These are phyloP conservation scores for Epinephelus cyanopodus DNA, from an alignment of 2,113 vertebrate genomes.

Conservation along the genomic window DNA sequence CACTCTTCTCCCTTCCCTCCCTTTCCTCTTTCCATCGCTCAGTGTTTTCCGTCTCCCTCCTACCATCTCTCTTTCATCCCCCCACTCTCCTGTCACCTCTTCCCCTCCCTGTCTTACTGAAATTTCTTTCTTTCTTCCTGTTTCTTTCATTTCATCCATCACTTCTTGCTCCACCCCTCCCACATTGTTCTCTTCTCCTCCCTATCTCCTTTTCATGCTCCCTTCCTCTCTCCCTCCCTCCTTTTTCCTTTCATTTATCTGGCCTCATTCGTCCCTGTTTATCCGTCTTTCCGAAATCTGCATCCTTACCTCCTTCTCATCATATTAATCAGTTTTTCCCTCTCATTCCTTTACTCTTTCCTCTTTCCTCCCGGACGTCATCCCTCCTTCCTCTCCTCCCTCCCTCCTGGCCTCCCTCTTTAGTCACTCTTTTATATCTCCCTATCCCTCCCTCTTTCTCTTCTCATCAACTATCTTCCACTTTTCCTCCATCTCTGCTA, in stretches of 20 bases:
- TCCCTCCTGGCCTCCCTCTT: too few species aligned
- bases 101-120: background rate
- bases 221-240: background rate
- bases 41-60: background rate
- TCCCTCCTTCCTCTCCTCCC: background rate
- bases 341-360: background rate
- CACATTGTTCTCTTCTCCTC: background rate
- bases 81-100: background rate
- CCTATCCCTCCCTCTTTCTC: background rate
- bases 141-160: slow-evolving; percentile 17
- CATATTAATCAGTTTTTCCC: background rate
- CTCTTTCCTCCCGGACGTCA: background rate
- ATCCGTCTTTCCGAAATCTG: background rate
- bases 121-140: background rate
- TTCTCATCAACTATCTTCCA: background rate
- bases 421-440: background rate
- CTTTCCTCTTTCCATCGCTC: background rate
- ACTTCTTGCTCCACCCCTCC: slow-evolving; percentile 3
- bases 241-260: background rate
- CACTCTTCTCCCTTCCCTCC: background rate
- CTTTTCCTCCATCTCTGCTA: background rate
- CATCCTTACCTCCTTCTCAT: background rate
- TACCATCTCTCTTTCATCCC: background rate
- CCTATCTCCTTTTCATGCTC: background rate
- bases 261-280: background rate